phyloP scores from a whole-genome alignment of 1,140 invertebrate species.

The Epicauta chinensis region DNA sequence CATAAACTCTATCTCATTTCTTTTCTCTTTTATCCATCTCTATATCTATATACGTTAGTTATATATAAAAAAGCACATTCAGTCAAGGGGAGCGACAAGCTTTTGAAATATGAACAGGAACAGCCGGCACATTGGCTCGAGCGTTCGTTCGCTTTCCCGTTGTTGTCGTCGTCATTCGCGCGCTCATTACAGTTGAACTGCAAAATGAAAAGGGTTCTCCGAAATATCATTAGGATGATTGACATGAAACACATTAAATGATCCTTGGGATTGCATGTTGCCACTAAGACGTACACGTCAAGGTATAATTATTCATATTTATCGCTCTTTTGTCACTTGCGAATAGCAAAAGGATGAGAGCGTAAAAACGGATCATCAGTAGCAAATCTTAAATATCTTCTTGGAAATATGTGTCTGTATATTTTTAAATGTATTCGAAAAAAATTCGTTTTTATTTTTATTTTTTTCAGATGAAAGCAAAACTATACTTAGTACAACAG shows the following conservation, averaged over 20 bases:
- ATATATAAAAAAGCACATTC: neutral
- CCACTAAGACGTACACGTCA: conserved; percentile 28
- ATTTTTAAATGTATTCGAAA: too few relatives aligned
- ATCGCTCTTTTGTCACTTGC: conserved; percentile 24
- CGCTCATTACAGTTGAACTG: conserved; percentile 28
- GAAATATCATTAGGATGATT: conserved; percentile 41
- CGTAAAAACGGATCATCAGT: neutral
- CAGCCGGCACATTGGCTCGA: conserved; percentile 19
- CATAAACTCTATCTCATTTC: too few relatives aligned
- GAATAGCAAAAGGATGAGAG: neutral
- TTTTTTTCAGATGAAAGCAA: too few relatives aligned
- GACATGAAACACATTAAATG: conserved; percentile 40
- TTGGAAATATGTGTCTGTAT: too few relatives aligned
- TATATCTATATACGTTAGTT: neutral
- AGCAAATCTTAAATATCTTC: too few relatives aligned
- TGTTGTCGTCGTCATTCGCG: conserved; percentile 20
- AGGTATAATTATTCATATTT: conserved; percentile 37
- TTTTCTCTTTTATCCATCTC: too few relatives aligned
- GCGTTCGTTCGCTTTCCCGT: too few relatives aligned
- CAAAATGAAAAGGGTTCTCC: conserved; percentile 38
- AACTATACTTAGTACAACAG: too few relatives aligned
- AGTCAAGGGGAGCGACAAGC: neutral
- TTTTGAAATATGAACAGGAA: conserved; percentile 23
- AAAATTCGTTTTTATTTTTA: too few relatives aligned
- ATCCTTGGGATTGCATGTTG: conserved; percentile 37